Conservation (phyloP, 2,113 vertebrate species). For the Neogobius melanostomus region DNA sequence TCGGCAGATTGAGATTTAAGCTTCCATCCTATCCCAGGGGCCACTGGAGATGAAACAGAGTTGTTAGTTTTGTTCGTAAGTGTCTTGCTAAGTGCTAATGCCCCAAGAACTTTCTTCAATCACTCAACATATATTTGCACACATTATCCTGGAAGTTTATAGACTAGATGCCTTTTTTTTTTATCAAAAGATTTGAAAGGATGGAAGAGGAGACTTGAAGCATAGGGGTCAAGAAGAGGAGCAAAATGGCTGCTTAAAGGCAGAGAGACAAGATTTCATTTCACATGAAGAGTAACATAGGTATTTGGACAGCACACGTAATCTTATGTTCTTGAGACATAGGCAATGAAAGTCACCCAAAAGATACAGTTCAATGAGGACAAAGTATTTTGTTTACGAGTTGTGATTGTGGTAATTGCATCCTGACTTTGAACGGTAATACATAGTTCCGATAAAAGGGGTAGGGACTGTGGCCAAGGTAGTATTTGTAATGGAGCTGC, state of each 20-base stretch:
- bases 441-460: no score
- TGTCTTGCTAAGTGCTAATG: constrained; percentile 31
- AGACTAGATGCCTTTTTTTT: no score
- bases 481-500: no score
- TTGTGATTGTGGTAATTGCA: no score
- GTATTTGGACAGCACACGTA: constrained; percentile 8
- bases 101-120: constrained; percentile 29
- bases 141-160: constrained; percentile 5
- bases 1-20: constrained; percentile 41
- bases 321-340: no score
- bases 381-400: no score
- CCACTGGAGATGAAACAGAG: constrained; percentile 36
- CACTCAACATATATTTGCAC: constrained; percentile 11
- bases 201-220: constrained; percentile 12
- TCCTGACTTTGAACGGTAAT: no score
- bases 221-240: constrained; percentile 21
- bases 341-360: no score
- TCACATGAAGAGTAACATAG: constrained; percentile 50
- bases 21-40: constrained; percentile 36
- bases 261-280: constrained; percentile 35
- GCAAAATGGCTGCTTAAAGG: constrained; percentile 35
- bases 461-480: no score
- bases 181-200: constrained; percentile 36
- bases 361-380: no score
- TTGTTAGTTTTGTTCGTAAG: constrained; percentile 41